Base-by-base conservation (phyloP, 2,888 invertebrate genomes). In the Reticulitermes lucifugus region DNA sequence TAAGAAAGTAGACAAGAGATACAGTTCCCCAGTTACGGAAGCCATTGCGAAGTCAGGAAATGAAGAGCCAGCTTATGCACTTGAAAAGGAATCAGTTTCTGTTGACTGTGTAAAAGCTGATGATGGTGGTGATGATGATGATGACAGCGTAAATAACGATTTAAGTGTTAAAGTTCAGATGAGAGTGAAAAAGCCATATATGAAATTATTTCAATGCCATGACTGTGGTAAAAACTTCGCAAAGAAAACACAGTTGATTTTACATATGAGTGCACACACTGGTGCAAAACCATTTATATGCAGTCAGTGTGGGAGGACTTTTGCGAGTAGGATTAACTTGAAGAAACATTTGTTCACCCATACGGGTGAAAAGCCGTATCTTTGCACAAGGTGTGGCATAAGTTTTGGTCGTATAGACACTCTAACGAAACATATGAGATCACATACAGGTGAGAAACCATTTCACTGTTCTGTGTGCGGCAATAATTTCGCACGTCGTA, bases 341-440 rank as follows among this genome's bases (percentile, higher is more conserved):
- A 84, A 77, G 29, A 59, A 65, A 59, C 83, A 84, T n/a, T 18
- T 84, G 35, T 77, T 75, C 43, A 84, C 73, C 1, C 83, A 84
- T 35, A 84, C 83, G 12, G 83, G 83, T 29, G 59, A 84, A 41
- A 84, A 84, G 43, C 83, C 83, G 0, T 84, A 77, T 55, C 60
- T 79, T n/a, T 84, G 83, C 55, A 77, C 73, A 9, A n/a, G 29
- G 7, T 84, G 83, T 77, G 81, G 81, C n/a, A 70, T 81, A 9
- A 60, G 35, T 41, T 81, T 81, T 70, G 81, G 81, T 7, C 35
- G 81, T 3, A 81, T 81, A 10, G 81, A 81, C 70, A 81, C 81
- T 0, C 46, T 81, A n/a, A 81, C 81, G 0, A 81, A 81, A 41
- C 83, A 84, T 43, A 75, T 77, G 77, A 35, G 83, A 43, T 77